phyloP scores from a whole-genome alignment of 2,888 invertebrate species.

The Mythimna vitellina region DNA sequence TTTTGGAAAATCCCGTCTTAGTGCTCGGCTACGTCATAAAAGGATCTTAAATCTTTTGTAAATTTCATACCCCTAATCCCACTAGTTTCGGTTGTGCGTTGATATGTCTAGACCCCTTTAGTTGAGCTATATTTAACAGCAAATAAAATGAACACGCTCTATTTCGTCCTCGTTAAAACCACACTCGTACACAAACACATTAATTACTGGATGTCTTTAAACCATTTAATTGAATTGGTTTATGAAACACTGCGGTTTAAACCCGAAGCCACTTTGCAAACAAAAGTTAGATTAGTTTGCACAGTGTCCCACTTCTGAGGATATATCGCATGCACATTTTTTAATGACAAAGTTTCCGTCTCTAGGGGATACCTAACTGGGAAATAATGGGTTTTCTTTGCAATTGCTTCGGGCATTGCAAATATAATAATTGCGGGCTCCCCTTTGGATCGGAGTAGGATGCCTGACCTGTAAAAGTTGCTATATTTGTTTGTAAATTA shows the following conservation, averaged over 20 bases:
- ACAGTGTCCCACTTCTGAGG: conserved; percentile 40
- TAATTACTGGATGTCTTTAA: conserved; percentile 54
- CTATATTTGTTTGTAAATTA: conserved; percentile 20
- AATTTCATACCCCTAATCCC: too few relatives aligned
- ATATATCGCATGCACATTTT: conserved; percentile 64
- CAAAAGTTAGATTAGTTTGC: conserved; percentile 81
- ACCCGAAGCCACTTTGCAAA: conserved; percentile 70
- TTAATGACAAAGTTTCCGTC: conserved; percentile 60
- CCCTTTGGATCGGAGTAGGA: conserved; percentile 6
- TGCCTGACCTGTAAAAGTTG: conserved; percentile 21
- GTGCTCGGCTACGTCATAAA: too few relatives aligned
- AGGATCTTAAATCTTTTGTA: too few relatives aligned
- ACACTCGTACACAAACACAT: background rate
- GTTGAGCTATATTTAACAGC: too few relatives aligned
- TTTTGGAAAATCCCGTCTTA: too few relatives aligned
- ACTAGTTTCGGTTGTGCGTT: too few relatives aligned
- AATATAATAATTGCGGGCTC: conserved; percentile 32
- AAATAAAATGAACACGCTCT: conserved; percentile 1
- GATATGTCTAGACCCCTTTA: too few relatives aligned
- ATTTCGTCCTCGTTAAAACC: conserved; percentile 1
- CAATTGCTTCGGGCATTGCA: conserved; percentile 50
- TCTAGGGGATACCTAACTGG: conserved; percentile 46
- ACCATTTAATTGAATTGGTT: conserved; percentile 75
- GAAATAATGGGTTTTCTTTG: conserved; percentile 57
- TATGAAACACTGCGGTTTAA: conserved; percentile 62